Evolutionary conservation across 2,797 vertebrate genomes (phyloP).

Genomic region (Tachyglossus aculeatus): DNA sequence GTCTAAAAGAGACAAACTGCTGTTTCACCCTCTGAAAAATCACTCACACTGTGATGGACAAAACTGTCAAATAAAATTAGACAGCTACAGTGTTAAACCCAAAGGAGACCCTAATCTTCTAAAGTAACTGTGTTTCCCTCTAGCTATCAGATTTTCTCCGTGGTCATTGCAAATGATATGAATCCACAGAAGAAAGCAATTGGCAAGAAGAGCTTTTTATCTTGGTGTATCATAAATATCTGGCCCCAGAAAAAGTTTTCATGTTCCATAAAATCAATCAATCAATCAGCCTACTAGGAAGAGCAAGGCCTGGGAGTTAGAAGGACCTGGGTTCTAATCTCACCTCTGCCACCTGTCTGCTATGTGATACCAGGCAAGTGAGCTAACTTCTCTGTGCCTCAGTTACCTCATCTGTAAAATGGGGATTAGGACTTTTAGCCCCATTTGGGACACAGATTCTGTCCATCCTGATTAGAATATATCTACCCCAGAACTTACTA

Average conservation of each 20-base stretch:
- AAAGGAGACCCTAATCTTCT: conserved; percentile 17
- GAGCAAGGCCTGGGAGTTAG: too few relatives aligned
- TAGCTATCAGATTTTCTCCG: conserved; percentile 22
- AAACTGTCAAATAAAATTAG: conserved; percentile 57
- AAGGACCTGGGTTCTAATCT: too few relatives aligned
- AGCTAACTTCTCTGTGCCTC: too few relatives aligned
- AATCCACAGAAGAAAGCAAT: conserved; percentile 34
- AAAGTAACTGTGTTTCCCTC: conserved; percentile 26
- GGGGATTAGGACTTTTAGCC: too few relatives aligned
- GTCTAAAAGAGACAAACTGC: conserved; percentile 34
- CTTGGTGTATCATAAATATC: conserved; percentile 6
- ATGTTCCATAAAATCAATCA: conserved; percentile 33
- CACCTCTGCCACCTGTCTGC: too few relatives aligned
- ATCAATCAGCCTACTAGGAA: too few relatives aligned
- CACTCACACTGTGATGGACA: conserved; percentile 27
- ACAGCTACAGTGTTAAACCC: conserved; percentile 34
- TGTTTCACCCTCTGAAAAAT: conserved; percentile 18
- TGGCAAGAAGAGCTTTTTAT: not conserved
- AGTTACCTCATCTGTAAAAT: too few relatives aligned
- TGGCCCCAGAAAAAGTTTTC: conserved; percentile 5
- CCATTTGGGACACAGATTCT: too few relatives aligned
- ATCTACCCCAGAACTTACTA: too few relatives aligned
- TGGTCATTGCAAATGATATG: conserved; percentile 40
- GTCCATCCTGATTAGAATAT: too few relatives aligned
- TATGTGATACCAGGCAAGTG: too few relatives aligned